Evolutionary conservation across 1,140 invertebrate species (phyloP).

Genomic region (Polypedilum pembai): DNA sequence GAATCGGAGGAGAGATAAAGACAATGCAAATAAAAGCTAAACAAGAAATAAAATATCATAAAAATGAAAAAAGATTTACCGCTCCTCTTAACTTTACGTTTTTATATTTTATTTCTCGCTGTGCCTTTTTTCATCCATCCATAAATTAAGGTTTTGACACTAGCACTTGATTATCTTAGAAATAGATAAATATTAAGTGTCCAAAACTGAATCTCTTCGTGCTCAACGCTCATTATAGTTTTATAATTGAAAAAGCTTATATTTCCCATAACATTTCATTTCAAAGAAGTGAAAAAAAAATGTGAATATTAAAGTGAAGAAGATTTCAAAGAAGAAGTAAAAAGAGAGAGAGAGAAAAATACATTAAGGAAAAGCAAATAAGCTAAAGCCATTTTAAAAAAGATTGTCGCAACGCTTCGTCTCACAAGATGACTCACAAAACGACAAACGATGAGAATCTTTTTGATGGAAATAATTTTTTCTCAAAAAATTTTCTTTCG

Average conservation of each 20-base stretch:
- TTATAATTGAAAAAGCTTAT: slow-evolving; percentile 16
- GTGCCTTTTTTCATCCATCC: no score
- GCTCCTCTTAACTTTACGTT: not conserved
- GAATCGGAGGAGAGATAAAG: slow-evolving; percentile 12
- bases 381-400: slow-evolving; percentile 18
- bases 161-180: no score
- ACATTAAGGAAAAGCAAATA: slow-evolving; percentile 1
- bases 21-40: slow-evolving; percentile 22
- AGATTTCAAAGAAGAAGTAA: not conserved
- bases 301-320: not conserved
- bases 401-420: not conserved
- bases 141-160: no score
- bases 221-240: not conserved
- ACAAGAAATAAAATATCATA: not conserved
- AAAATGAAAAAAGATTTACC: slow-evolving; percentile 26
- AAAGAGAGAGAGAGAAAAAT: not conserved
- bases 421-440: not conserved
- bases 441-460: not conserved
- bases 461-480: not conserved
- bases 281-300: not conserved
- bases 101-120: not conserved
- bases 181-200: no score
- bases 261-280: slow-evolving; percentile 12
- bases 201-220: not conserved
- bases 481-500: not conserved